These are phyloP conservation scores for Omphaloscelis lunosa DNA, from an alignment of 2,888 invertebrate genomes.

Conservation along the genomic window DNA sequence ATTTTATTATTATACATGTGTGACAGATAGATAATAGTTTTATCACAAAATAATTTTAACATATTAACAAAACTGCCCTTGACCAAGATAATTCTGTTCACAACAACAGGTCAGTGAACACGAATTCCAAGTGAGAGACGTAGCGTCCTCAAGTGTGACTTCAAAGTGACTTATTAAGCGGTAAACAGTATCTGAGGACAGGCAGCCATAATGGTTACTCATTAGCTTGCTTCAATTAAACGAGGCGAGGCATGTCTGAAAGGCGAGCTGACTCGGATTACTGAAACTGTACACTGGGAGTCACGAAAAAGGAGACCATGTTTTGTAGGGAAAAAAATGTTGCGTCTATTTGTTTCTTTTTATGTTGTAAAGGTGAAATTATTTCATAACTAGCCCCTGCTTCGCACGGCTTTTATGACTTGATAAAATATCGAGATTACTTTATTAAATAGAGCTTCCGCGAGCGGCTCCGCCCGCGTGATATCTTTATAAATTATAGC, in stretches of 20 bases:
- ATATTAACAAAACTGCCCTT: constrained; percentile 29
- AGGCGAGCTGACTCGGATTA: constrained; percentile 72
- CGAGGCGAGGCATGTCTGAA: constrained; percentile 65
- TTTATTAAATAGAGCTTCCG: no score
- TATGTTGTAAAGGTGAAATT: neutral
- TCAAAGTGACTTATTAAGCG: constrained; percentile 71
- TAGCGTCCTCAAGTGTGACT: constrained; percentile 57
- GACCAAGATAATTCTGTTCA: constrained; percentile 58
- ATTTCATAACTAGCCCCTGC: neutral
- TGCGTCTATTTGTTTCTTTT: neutral
- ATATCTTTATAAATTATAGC: no score
- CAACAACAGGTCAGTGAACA: constrained; percentile 70
- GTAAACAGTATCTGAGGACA: constrained; percentile 65
- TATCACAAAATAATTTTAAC: neutral
- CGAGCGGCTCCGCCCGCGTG: no score
- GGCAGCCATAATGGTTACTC: constrained; percentile 72
- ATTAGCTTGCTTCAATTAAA: constrained; percentile 75
- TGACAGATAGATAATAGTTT: neutral
- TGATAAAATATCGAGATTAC: no score
- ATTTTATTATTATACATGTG: no score
- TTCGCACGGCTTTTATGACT: neutral
- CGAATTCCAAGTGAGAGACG: constrained; percentile 62
- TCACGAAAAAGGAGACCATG: constrained; percentile 31
- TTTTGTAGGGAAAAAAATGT: constrained; percentile 16
- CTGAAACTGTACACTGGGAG: constrained; percentile 62